Base-by-base conservation (phyloP, 2,888 invertebrate species). In the Danaus chrysippus region DNA sequence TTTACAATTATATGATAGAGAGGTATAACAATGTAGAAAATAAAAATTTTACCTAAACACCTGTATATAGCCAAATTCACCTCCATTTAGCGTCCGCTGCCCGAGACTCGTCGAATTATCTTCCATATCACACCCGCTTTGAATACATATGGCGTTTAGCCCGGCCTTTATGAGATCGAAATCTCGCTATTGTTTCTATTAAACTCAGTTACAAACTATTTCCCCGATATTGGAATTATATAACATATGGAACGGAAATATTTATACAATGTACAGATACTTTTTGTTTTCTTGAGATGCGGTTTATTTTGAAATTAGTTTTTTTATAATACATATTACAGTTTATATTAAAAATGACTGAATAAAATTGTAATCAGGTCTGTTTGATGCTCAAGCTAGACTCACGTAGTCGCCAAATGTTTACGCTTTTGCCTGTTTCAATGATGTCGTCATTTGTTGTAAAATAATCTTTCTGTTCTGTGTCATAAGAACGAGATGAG, bases 171-270 rank as follows among this genome's bases (percentile, higher is more conserved):
- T 34, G 54, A 57, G 52, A 52, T 63, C 58, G 12, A 41, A 54
- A 58, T 58, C 55, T 54, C 23, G 6, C 53, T n/a, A 17, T 61
- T 57, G 54, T 61, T 61, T 61, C 61, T 58, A 58, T 61, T 57
- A 61, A 61, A 61, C 54, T 58, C 54, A 34, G 54, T 42, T 60
- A 43, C 43, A 42, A 56, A 57, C 53, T 57, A 72, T 73, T 76
- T 72, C 70, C 66, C 13, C 46, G 68, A 66, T 61, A 73, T 52
- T 58, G 41, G 52, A 41, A 43, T 56, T 17, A 42, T 56, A 58
- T n/a, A n/a, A n/a, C n/a, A n/a, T n/a, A 52, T 52, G 49, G 19
- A 17, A n/a, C 13, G 10, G 46, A 43, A 49, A 46, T 19, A 23
- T n/a, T 57, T 56, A 46, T 56, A 10, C 12, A 46, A 19, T 54